Percentiles rank a stretch among this genome's conserved stretches.
Conservation (phyloP, 2,797 vertebrate species). For the Glyptemys insculpta region DNA sequence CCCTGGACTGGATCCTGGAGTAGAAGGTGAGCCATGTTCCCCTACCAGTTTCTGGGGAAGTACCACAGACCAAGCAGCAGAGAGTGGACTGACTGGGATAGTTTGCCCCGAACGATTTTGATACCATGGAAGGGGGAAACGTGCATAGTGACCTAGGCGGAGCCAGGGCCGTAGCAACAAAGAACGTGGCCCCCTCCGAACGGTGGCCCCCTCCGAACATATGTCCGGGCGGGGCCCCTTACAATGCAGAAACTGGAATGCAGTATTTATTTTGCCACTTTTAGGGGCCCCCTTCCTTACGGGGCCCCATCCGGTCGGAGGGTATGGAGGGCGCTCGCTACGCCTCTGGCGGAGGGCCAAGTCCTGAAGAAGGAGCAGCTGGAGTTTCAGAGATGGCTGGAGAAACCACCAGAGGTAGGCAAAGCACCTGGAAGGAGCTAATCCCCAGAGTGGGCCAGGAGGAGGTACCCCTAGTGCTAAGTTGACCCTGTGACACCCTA, state of each 20-base stretch:
- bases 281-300: no score
- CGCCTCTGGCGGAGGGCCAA: no score
- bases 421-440: not conserved
- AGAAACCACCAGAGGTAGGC: not conserved
- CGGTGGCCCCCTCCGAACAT: no score
- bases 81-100: not conserved
- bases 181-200: no score
- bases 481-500: not conserved
- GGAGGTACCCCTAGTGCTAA: not conserved
- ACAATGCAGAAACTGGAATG: no score
- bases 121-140: not conserved
- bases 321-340: no score
- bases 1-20: not conserved
- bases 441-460: not conserved
- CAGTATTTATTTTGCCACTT: no score
- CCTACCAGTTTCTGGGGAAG: not conserved
- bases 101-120: not conserved
- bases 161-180: no score
- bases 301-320: no score
- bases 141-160: not conserved
- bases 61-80: not conserved
- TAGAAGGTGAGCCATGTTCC: not conserved
- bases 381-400: not conserved
- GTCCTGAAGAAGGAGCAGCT: not conserved
- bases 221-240: no score